Percentiles rank a stretch among this genome's conserved stretches.
phyloP scores from a whole-genome alignment of 2,888 invertebrate genomes.

The Eulithis prunata region DNA sequence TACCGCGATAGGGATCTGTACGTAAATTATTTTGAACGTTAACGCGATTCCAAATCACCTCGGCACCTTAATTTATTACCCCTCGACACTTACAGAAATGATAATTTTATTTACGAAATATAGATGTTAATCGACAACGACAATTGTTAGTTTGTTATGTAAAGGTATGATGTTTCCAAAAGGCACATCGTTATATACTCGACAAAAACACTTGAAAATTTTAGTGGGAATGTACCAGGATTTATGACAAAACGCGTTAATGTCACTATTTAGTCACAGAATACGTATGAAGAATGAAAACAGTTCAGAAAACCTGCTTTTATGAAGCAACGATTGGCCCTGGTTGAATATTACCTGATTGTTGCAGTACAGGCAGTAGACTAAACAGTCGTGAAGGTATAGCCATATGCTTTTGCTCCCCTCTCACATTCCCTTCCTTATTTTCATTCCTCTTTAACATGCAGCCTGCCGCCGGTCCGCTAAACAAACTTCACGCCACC shows the following conservation, averaged over 20 bases:
- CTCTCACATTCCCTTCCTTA: constrained; percentile 12
- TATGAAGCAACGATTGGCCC: too few relatives aligned
- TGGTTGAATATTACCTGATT: too few relatives aligned
- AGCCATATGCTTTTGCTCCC: constrained; percentile 23
- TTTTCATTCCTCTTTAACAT: too few relatives aligned
- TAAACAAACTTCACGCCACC: constrained; percentile 82
- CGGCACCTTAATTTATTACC: constrained; percentile 63
- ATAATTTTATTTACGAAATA: constrained; percentile 71
- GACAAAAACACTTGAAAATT: too few relatives aligned
- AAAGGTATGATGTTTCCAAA: constrained; percentile 31
- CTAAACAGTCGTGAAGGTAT: too few relatives aligned
- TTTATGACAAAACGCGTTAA: too few relatives aligned
- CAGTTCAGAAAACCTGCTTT: too few relatives aligned
- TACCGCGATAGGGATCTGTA: constrained; percentile 65
- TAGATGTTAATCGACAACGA: constrained; percentile 59
- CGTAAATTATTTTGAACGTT: constrained; percentile 70
- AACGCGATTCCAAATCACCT: constrained; percentile 66
- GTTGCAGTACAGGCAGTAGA: too few relatives aligned
- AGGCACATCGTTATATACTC: background rate
- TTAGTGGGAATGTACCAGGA: too few relatives aligned
- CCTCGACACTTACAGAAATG: constrained; percentile 63
- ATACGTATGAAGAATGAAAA: too few relatives aligned
- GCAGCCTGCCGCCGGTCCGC: constrained; percentile 68
- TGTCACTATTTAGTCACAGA: too few relatives aligned
- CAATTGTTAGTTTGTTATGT: constrained; percentile 49